Conservation (phyloP, 2,797 vertebrate species). For the Gobionotothen gibberifrons region DNA sequence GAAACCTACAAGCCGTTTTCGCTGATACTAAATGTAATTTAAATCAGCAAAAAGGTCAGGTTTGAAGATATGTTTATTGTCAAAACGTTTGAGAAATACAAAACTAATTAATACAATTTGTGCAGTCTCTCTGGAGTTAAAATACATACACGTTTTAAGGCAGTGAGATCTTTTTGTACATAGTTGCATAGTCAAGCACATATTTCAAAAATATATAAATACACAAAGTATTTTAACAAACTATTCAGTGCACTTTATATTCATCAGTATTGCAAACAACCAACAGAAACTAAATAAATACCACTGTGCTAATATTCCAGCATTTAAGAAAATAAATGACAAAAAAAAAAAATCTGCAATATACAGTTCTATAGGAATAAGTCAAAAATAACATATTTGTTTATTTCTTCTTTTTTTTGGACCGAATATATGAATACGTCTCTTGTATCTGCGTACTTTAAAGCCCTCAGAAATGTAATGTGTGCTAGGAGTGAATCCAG, state of each 20-base stretch:
- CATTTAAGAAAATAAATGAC: conserved; percentile 47
- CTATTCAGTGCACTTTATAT: conserved; percentile 71
- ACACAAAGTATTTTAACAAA: conserved; percentile 54
- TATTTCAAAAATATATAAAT: conserved; percentile 65
- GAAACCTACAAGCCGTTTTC: neutral
- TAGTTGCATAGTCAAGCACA: conserved; percentile 46
- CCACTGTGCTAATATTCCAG: conserved; percentile 57
- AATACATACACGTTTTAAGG: conserved; percentile 28
- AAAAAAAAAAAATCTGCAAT: conserved; percentile 22
- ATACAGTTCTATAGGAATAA: conserved; percentile 17
- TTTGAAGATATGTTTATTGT: conserved; percentile 53
- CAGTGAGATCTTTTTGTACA: conserved; percentile 34
- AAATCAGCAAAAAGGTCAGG: neutral
- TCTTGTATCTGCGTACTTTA: conserved; percentile 5
- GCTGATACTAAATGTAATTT: neutral
- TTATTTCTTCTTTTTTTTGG: neutral
- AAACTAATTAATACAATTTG: conserved; percentile 35
- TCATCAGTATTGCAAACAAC: conserved; percentile 54
- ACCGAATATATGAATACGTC: conserved; percentile 6
- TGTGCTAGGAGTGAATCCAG: neutral
- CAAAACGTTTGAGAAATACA: conserved; percentile 41
- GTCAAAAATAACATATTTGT: neutral
- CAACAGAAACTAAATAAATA: conserved; percentile 73
- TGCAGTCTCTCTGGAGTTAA: conserved; percentile 29
- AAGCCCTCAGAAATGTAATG: conserved; percentile 14